Conservation (phyloP, 2,113 vertebrate genomes). For the Pyrgilauda ruficollis region DNA sequence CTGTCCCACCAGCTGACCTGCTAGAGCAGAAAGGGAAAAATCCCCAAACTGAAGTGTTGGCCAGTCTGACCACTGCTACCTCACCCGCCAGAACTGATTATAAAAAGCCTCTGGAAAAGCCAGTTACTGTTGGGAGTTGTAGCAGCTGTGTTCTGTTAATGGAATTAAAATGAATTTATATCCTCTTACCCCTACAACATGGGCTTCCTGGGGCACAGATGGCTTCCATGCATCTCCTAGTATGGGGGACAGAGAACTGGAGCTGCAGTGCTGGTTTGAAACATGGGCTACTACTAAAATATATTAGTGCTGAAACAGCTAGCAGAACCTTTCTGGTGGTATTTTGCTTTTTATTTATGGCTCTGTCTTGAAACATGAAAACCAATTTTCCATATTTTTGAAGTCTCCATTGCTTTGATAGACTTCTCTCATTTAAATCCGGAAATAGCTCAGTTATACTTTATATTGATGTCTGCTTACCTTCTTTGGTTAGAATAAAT, state of each 20-base stretch:
- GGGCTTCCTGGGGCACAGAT: not conserved
- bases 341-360: not conserved
- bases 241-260: not conserved
- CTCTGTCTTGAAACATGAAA: not conserved
- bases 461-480: not conserved
- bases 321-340: not conserved
- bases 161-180: not conserved
- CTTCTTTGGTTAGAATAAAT: constrained; percentile 10
- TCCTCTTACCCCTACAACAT: not conserved
- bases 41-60: rapidly evolving
- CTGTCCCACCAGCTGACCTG: not conserved
- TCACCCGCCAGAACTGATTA: not conserved
- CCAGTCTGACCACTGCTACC: not conserved
- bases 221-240: not conserved
- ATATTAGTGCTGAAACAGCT: not conserved
- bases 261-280: not conserved
- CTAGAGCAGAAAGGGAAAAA: not conserved
- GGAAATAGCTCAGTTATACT: not conserved
- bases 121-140: not conserved
- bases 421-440: not conserved
- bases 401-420: not conserved
- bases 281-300: not conserved
- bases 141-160: not conserved
- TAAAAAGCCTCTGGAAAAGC: not conserved
- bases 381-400: not conserved